Conservation (phyloP, 1,140 invertebrate species). For the Arion vulgaris region DNA sequence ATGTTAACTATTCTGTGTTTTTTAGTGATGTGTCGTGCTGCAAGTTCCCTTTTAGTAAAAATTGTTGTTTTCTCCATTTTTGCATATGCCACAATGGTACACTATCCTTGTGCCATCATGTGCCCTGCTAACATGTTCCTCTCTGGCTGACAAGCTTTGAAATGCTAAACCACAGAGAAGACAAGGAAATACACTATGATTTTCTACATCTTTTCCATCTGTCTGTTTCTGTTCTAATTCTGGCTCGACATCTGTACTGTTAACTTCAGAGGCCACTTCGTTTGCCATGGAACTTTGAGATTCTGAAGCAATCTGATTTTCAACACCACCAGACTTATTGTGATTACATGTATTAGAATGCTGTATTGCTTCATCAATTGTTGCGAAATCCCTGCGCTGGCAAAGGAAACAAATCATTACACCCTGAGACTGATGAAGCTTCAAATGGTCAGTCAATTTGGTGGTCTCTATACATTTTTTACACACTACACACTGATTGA, state of each 20-base stretch:
- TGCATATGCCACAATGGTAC: constrained; percentile 27
- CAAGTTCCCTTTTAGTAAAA: constrained; percentile 47
- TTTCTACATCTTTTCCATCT: not conserved
- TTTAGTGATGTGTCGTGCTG: constrained; percentile 56
- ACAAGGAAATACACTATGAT: constrained; percentile 55
- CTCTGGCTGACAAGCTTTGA: constrained; percentile 45
- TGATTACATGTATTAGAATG: constrained; percentile 44
- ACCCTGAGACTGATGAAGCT: constrained; percentile 42
- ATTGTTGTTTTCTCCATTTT: constrained; percentile 36
- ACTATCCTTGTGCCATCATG: constrained; percentile 55
- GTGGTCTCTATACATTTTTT: not conserved
- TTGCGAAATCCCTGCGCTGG: constrained; percentile 39
- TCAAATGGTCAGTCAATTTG: constrained; percentile 31
- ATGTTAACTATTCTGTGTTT: constrained; percentile 56
- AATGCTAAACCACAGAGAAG: constrained; percentile 64
- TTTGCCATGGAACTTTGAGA: not conserved
- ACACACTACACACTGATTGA: constrained; percentile 19
- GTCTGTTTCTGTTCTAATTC: not conserved
- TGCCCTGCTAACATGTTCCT: constrained; percentile 55
- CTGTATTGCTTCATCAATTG: constrained; percentile 40
- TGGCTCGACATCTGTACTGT: not conserved
- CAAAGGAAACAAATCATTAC: constrained; percentile 43
- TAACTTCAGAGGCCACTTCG: not conserved
- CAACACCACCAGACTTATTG: not conserved
- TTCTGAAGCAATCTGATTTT: not conserved